Percentiles rank a stretch among this genome's conserved stretches.
phyloP scores from a whole-genome alignment of 2,888 invertebrate species.

The Melinaea marsaeus region DNA sequence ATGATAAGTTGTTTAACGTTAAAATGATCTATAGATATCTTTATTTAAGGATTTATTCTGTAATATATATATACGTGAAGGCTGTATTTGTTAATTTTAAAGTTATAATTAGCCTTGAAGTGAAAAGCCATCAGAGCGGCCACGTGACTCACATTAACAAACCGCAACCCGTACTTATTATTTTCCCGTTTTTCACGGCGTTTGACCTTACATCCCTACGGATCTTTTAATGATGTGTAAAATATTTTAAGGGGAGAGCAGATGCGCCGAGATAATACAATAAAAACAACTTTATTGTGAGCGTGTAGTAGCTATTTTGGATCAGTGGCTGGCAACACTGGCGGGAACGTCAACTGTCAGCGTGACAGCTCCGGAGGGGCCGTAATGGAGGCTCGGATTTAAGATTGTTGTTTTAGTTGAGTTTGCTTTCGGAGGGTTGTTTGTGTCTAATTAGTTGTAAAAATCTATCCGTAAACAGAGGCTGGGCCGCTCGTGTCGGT shows the following conservation, averaged over 20 bases:
- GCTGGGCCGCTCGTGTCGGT: too few relatives aligned
- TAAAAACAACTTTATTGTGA: slow-evolving; percentile 28
- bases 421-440: slow-evolving; percentile 23
- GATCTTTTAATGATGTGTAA: slow-evolving; percentile 64
- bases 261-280: slow-evolving; percentile 33
- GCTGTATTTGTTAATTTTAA: too few relatives aligned
- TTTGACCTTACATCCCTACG: slow-evolving; percentile 52
- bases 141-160: slow-evolving; percentile 24
- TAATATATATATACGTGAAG: too few relatives aligned
- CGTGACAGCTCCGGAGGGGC: slow-evolving; percentile 60
- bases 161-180: slow-evolving; percentile 44
- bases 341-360: slow-evolving; percentile 62
- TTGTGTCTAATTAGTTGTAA: slow-evolving; percentile 24
- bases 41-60: too few relatives aligned
- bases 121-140: too few relatives aligned
- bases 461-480: slow-evolving; percentile 12
- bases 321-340: slow-evolving; percentile 32
- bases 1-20: too few relatives aligned
- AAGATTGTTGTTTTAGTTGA: slow-evolving; percentile 56
- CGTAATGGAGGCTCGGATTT: slow-evolving; percentile 60
- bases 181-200: slow-evolving; percentile 65
- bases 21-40: too few relatives aligned
- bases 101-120: too few relatives aligned
- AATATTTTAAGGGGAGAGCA: slow-evolving; percentile 48
- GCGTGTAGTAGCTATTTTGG: slow-evolving; percentile 29